A percentile compares a stretch with the other conserved stretches of the same genome.
phyloP scores from a whole-genome alignment of 2,113 vertebrate species.

The Clarias batrachus region DNA sequence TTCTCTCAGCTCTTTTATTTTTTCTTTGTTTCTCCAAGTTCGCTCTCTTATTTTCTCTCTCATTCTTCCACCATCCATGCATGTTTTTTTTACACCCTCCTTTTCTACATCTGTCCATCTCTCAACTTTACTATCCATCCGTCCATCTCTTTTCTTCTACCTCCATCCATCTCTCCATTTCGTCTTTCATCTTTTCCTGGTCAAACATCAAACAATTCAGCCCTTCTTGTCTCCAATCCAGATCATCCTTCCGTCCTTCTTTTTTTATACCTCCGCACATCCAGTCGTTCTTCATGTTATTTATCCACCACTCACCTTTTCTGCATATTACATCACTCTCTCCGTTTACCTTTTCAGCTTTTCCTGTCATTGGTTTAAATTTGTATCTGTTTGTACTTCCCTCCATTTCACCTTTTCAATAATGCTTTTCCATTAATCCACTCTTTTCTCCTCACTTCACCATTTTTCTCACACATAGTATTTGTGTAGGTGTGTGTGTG shows the following conservation, averaged over 20 bases:
- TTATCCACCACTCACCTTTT: neutral
- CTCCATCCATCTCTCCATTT: neutral
- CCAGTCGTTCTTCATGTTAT: neutral
- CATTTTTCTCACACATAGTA: neutral
- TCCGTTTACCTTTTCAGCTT: neutral
- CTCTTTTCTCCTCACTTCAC: neutral
- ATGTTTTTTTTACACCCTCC: neutral
- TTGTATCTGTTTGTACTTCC: neutral
- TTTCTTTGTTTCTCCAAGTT: neutral
- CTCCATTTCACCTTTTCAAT: neutral
- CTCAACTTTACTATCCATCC: no score
- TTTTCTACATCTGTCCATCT: neutral
- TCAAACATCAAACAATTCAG: neutral
- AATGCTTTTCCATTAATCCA: neutral
- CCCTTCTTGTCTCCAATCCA: no score
- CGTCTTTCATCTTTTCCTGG: neutral
- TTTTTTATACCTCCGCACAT: neutral
- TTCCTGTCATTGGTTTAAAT: neutral
- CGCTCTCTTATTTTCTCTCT: neutral
- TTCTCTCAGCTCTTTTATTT: neutral
- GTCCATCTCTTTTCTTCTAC: neutral
- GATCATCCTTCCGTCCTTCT: no score
- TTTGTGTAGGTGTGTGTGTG: slow-evolving; percentile 20
- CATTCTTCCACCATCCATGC: neutral
- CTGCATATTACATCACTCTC: neutral